Conservation (phyloP, 2,888 invertebrate species). For the Drosophila buzzatii region DNA sequence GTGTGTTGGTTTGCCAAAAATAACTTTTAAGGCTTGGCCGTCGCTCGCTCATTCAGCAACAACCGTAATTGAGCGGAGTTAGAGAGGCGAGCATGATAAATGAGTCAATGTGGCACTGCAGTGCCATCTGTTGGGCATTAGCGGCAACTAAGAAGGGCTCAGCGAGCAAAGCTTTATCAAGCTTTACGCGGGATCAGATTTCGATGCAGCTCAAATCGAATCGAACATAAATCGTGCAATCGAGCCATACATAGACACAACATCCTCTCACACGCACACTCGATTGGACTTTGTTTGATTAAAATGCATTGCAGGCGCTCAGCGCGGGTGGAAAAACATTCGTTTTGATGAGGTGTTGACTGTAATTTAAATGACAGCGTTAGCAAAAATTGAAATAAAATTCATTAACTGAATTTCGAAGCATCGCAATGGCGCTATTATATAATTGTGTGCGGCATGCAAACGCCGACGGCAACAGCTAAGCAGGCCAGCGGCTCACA, state of each 20-base stretch:
- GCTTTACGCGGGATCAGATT: constrained; percentile 62
- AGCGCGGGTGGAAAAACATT: constrained; percentile 69
- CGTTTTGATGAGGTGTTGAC: constrained; percentile 79
- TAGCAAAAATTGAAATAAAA: constrained; percentile 20
- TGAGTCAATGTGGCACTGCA: constrained; percentile 29
- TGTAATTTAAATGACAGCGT: constrained; percentile 72
- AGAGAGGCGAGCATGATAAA: constrained; percentile 31
- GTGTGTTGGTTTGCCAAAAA: constrained; percentile 37
- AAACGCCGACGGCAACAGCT: constrained; percentile 43
- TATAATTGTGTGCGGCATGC: constrained; percentile 50
- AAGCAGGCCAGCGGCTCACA: constrained; percentile 41
- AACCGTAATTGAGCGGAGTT: constrained; percentile 37
- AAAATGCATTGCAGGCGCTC: constrained; percentile 58
- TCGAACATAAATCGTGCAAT: constrained; percentile 35
- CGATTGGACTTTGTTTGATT: constrained; percentile 40
- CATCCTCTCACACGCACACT: constrained; percentile 52
- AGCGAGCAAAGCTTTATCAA: constrained; percentile 52
- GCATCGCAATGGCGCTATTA: constrained; percentile 43
- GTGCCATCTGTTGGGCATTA: constrained; percentile 70
- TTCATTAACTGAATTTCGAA: constrained; percentile 49
- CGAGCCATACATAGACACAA: constrained; percentile 22
- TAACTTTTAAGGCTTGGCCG: constrained; percentile 50
- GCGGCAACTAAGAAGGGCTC: constrained; percentile 51
- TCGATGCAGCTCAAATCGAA: constrained; percentile 21
- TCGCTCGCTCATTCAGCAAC: constrained; percentile 23